Percentiles rank a stretch among this genome's conserved stretches.
These are phyloP conservation scores for Hemicordylus capensis DNA, from an alignment of 2,113 vertebrate genomes.

Conservation along the genomic window DNA sequence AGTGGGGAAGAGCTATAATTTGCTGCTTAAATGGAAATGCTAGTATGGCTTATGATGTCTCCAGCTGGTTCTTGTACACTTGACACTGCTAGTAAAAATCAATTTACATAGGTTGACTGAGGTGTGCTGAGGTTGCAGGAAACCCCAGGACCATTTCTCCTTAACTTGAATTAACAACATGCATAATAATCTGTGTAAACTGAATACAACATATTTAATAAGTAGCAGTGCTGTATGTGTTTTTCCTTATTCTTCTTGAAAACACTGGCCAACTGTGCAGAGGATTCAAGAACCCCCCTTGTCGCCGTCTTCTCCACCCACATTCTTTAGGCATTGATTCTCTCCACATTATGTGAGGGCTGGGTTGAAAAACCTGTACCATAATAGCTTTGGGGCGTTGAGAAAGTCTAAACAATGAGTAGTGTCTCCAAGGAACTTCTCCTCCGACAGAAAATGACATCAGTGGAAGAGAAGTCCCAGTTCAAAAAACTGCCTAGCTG, in stretches of 20 bases:
- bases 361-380: conserved; percentile 50
- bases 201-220: neutral
- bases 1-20: conserved; percentile 46
- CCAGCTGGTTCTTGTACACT: conserved; percentile 55
- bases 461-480: neutral
- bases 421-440: conserved; percentile 25
- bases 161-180: conserved; percentile 26
- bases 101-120: conserved; percentile 52
- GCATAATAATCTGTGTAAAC: too few species aligned
- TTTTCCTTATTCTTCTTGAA: conserved; percentile 28
- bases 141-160: conserved; percentile 40
- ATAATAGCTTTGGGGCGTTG: conserved; percentile 32
- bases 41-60: conserved; percentile 39
- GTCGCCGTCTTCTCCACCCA: conserved; percentile 56
- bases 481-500: conserved; percentile 8
- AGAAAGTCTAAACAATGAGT: conserved; percentile 57
- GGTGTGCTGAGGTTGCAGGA: conserved; percentile 57
- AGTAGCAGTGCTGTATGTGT: neutral
- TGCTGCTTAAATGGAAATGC: conserved; percentile 43
- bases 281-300: conserved; percentile 51
- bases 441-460: conserved; percentile 24
- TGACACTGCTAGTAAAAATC: conserved; percentile 51
- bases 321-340: conserved; percentile 44
- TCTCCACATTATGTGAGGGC: conserved; percentile 51
- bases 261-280: conserved; percentile 47